Percentiles rank a stretch among this genome's conserved stretches.
These are phyloP conservation scores for Andrena cerasifolii DNA, from an alignment of 1,140 invertebrate species.

Conservation along the genomic window DNA sequence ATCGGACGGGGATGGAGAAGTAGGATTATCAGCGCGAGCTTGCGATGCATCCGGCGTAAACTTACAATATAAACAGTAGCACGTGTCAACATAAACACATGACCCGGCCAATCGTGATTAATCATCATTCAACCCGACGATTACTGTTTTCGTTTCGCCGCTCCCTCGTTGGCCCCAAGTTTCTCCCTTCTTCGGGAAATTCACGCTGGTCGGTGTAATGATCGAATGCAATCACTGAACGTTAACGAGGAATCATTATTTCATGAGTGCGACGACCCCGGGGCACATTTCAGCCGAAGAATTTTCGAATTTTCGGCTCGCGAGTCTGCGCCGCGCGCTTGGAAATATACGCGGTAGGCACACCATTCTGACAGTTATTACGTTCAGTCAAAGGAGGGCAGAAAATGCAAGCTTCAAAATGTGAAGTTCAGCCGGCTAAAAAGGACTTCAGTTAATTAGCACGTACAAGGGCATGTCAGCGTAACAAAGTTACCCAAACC, in stretches of 20 bases:
- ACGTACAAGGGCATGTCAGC: not conserved
- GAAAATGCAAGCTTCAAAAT: not conserved
- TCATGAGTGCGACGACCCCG: not conserved
- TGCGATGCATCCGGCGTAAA: too few species aligned
- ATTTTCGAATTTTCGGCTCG: not conserved
- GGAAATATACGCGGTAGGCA: too few species aligned
- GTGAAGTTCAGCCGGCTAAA: slow-evolving; percentile 4
- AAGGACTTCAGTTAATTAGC: not conserved
- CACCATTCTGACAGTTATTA: not conserved
- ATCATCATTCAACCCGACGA: not conserved
- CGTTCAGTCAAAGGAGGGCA: not conserved
- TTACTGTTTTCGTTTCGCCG: not conserved
- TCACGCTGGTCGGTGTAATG: not conserved
- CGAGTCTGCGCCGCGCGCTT: not conserved
- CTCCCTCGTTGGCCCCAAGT: not conserved
- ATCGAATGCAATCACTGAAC: not conserved
- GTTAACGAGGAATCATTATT: slow-evolving; percentile 1
- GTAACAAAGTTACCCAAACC: not conserved
- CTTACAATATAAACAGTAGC: too few species aligned
- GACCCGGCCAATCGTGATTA: too few species aligned
- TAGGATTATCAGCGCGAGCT: not conserved
- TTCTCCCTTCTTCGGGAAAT: not conserved
- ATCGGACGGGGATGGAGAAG: not conserved
- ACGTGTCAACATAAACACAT: too few species aligned
- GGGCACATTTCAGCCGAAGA: not conserved